A percentile compares a stretch with the other conserved stretches of the same genome.
Conservation (phyloP, 1,140 invertebrate species). For the Tribolium madens region DNA sequence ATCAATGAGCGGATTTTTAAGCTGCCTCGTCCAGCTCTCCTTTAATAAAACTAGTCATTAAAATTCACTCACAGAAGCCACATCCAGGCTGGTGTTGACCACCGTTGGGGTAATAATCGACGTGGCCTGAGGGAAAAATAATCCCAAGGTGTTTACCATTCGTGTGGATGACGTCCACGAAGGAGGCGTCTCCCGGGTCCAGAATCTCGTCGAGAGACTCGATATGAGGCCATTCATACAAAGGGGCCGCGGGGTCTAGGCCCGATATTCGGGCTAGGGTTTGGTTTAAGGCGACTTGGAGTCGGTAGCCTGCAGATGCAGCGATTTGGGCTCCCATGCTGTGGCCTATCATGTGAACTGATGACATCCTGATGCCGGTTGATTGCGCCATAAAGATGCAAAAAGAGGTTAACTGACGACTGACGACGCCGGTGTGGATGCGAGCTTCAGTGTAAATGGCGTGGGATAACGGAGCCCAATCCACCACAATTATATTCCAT, state of each 20-base stretch:
- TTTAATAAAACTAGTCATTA: neutral
- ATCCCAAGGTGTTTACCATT: constrained; percentile 66
- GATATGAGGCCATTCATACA: constrained; percentile 56
- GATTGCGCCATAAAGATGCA: constrained; percentile 43
- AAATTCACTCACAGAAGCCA: constrained; percentile 51
- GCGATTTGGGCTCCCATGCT: constrained; percentile 65
- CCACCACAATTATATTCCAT: constrained; percentile 60
- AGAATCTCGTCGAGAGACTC: constrained; percentile 58
- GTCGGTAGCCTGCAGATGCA: constrained; percentile 58
- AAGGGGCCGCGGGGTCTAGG: constrained; percentile 61
- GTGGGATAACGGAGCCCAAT: constrained; percentile 57
- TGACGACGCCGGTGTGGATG: constrained; percentile 52
- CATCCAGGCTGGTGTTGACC: constrained; percentile 59
- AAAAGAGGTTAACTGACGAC: constrained; percentile 50
- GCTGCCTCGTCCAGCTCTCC: too few relatives aligned
- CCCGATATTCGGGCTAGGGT: constrained; percentile 58
- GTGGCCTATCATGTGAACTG: constrained; percentile 62
- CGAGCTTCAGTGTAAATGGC: constrained; percentile 55
- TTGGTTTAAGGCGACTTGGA: constrained; percentile 45
- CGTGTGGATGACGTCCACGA: constrained; percentile 69
- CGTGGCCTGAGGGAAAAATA: constrained; percentile 65
- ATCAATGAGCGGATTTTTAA: constrained; percentile 1
- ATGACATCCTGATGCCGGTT: constrained; percentile 45
- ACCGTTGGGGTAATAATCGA: constrained; percentile 65
- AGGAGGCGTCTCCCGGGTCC: constrained; percentile 65